Evolutionary conservation across 2,113 vertebrate species (phyloP), one percentile per base, ranked within the genome.

Genomic region (Charadrius vociferus): DNA sequence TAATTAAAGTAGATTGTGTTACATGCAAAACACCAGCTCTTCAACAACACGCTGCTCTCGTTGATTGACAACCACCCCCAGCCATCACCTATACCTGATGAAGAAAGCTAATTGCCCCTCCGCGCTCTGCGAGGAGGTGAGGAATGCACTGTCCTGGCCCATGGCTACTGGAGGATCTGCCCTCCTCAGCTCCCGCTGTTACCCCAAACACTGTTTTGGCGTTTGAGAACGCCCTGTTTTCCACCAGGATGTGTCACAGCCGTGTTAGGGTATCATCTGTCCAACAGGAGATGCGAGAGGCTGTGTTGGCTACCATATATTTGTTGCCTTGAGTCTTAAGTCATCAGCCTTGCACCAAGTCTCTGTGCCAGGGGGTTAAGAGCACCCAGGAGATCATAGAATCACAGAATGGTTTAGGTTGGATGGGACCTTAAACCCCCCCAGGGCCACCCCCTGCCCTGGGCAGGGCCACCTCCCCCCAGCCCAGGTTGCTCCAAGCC

Each of bases 301-400:
- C 55, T 20, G 0, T 5, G 22, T 1, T 68, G 67, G 59, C 62
- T 37, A 15, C 49, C 36, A 5, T 3, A 7, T 0, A 22, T 65
- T 7, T 9, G 52, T 53, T 29, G 22, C 52, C 45, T 20, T 29
- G 39, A 89, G 68, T 58, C 55, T 26, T 4, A 39, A 49, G 39
- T 14, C 43, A 41, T 7, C 43, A n/a, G 49, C 63, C 56, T 43
- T n/a, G 7, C 14, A 8, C 13, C 3, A 3, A 7, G 36, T 12
- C 17, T 34, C 32, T 11, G 41, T 30, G 37, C n/a, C 15, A 27
- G 74, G 34, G 36, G 17, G 9, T 27, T 23, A 8, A 14, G 29
- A 53, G 15, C 41, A 32, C 52, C 34, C 79, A 23, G 47, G 21
- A 34, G 53, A 52, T 36, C 58, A 24, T 7, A 36, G 34, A 59